Evolutionary conservation across 2,113 vertebrate species (phyloP).

Genomic region (Gavialis gangeticus): DNA sequence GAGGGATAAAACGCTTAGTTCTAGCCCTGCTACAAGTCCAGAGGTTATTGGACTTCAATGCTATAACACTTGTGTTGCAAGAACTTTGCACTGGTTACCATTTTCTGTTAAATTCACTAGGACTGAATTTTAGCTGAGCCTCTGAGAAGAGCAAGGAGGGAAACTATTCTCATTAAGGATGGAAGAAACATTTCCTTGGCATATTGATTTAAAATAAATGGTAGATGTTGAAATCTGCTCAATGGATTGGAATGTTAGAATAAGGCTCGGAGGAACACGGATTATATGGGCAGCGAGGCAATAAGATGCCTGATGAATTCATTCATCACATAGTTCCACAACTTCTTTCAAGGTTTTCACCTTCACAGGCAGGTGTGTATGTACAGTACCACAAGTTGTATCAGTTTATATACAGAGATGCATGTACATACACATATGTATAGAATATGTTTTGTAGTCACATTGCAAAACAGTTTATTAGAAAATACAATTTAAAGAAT

Average conservation of each 20-base stretch:
- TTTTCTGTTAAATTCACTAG: not conserved
- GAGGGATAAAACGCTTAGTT: not conserved
- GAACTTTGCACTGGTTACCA: not conserved
- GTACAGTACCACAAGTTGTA: not conserved
- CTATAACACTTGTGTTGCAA: not conserved
- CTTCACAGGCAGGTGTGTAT: fast-evolving
- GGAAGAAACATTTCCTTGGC: conserved; percentile 45
- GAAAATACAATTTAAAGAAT: not conserved
- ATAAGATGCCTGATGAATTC: conserved; percentile 49
- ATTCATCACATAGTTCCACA: conserved; percentile 31
- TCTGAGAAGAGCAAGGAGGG: not conserved
- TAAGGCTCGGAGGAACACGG: not conserved
- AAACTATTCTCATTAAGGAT: not conserved
- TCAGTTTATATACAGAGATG: not conserved
- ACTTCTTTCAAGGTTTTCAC: not conserved
- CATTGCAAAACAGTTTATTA: not conserved
- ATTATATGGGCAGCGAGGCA: conserved; percentile 27
- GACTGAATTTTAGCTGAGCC: not conserved
- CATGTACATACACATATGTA: not conserved
- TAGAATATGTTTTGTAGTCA: not conserved
- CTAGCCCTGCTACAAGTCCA: not conserved
- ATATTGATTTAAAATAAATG: conserved; percentile 44
- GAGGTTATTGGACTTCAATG: not conserved
- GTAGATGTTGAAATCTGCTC: conserved; percentile 41
- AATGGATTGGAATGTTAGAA: conserved; percentile 22